phyloP scores from a whole-genome alignment of 2,113 vertebrate species.

The Rhipidura dahli region DNA sequence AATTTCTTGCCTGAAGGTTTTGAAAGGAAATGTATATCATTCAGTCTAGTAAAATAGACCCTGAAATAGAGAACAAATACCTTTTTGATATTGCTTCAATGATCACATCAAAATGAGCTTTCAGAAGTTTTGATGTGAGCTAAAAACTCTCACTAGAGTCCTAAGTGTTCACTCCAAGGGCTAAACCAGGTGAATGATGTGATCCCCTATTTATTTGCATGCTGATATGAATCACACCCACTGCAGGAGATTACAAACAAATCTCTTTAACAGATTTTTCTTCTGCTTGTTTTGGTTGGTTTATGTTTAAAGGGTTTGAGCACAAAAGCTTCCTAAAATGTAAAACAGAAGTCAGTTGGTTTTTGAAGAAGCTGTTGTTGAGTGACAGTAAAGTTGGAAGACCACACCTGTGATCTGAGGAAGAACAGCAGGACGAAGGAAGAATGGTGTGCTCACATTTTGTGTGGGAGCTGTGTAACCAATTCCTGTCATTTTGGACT shows the following conservation, averaged over 20 bases:
- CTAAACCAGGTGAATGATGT: background rate
- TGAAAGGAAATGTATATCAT: background rate
- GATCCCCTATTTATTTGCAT: background rate
- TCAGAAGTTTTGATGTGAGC: background rate
- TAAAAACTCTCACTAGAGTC: background rate
- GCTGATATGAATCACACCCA: background rate
- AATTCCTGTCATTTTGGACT: background rate
- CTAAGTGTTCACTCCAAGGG: background rate
- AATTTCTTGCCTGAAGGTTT: background rate
- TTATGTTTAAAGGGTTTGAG: background rate
- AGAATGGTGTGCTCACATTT: background rate
- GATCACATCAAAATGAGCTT: background rate
- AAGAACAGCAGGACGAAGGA: background rate
- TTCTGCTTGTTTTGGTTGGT: background rate
- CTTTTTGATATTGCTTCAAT: background rate
- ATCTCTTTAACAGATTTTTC: background rate
- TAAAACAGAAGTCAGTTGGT: background rate
- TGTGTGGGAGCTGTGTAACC: background rate
- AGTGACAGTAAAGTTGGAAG: background rate
- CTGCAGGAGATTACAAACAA: background rate
- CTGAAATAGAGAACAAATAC: background rate
- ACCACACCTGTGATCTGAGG: background rate
- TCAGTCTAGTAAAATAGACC: background rate
- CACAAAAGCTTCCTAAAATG: background rate
- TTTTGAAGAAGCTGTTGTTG: background rate